Base-by-base conservation (phyloP, 2,888 invertebrate genomes). In the Phyllotreta striolata region DNA sequence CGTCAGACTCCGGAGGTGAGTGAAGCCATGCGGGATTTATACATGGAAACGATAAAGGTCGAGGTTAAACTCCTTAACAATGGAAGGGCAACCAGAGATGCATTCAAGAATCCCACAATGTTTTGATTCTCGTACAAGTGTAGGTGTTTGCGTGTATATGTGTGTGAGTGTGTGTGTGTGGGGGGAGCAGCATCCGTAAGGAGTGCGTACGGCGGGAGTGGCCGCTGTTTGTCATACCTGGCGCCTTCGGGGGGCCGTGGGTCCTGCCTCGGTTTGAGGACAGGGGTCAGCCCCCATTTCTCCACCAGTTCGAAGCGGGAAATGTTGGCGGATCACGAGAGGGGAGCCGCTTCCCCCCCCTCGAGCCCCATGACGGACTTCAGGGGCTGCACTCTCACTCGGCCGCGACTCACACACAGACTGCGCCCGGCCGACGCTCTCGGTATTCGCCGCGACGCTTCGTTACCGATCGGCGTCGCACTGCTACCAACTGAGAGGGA, bases 251-350 rank as follows among this genome's bases (percentile, higher is more conserved):
- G 89, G 92, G 93, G 90, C 87, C 87, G 84, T 84, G 91, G 91
- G 88, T 93, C 93, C 91, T 92, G 93, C 89, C 93, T 92, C 91
- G 93, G 93, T 87, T 91, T 91, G 89, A 94, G 92, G 91, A 94
- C 93, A 90, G 95, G 95, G 90, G 94, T 94, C 87, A 95, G 92
- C 91, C 95, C 95, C 95, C 95, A 95, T 93, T 93, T 92, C 88
- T 95, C 94, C 87, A 93, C 90, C 88, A 94, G 93, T 90, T 94
- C 94, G 91, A 95, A 92, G 88, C 93, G 94, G 90, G 95, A 93
- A 95, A 95, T 95, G 92, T 91, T 92, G 92, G 88, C 89, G 88
- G 87, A 84, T 85, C 84, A 85, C 84, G 85, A 84, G 85, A 85
- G 85, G 85, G 85, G 84, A 84, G 83, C 79, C 80, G 79, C 81